phyloP scores from a whole-genome alignment of 2,113 vertebrate genomes.

The Lamprologus tigripictilis region DNA sequence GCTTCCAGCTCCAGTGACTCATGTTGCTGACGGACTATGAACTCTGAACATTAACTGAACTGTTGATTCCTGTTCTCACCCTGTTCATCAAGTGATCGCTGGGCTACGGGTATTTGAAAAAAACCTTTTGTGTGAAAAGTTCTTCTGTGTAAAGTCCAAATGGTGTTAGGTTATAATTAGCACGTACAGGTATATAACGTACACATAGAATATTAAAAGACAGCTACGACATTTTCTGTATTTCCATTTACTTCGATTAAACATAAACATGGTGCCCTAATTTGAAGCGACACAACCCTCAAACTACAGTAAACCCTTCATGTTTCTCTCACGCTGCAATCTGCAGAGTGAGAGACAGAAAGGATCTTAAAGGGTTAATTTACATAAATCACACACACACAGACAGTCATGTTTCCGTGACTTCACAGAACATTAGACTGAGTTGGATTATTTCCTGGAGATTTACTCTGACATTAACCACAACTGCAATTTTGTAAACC shows the following conservation, averaged over 20 bases:
- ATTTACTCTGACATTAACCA: background rate
- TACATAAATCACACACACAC: background rate
- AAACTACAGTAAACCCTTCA: background rate
- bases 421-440: background rate
- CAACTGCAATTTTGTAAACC: background rate
- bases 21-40: background rate
- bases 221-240: background rate
- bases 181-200: background rate
- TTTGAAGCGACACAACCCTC: background rate
- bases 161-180: background rate
- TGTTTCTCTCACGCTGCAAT: background rate
- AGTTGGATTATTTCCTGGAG: background rate
- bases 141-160: background rate
- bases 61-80: background rate
- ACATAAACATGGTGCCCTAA: background rate
- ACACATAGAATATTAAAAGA: background rate
- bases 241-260: background rate
- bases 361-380: background rate
- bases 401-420: background rate
- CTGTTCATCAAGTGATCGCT: background rate
- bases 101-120: background rate
- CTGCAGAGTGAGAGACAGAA: background rate
- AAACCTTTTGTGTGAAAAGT: background rate
- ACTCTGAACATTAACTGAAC: background rate
- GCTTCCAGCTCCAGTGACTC: slow-evolving; percentile 6